phyloP scores from a whole-genome alignment of 2,888 invertebrate genomes.

The Drosophila parthenogenetica region DNA sequence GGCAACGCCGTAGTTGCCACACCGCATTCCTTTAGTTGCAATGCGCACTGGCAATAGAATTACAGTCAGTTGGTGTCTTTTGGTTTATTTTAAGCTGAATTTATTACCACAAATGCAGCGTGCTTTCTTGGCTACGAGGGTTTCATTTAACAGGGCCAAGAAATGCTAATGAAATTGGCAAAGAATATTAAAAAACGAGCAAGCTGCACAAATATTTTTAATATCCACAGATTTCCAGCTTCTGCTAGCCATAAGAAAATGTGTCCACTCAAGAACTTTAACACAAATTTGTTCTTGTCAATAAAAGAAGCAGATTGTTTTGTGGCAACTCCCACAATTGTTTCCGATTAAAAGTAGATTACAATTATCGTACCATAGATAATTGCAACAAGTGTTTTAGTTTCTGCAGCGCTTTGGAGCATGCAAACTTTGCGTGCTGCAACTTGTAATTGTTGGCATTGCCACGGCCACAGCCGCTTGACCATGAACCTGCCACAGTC shows the following conservation, averaged over 20 bases:
- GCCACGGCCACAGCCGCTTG: slow-evolving; percentile 33
- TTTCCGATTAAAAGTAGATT: slow-evolving; percentile 8
- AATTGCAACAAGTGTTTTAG: slow-evolving; percentile 53
- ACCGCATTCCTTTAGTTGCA: slow-evolving; percentile 47
- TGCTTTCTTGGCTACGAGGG: not conserved
- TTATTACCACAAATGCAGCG: slow-evolving; percentile 54
- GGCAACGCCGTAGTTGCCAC: slow-evolving; percentile 32
- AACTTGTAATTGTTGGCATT: slow-evolving; percentile 10
- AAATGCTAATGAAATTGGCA: slow-evolving; percentile 57
- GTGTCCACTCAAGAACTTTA: not conserved
- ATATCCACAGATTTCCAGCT: not conserved
- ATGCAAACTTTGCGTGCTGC: slow-evolving; percentile 54
- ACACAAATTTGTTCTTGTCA: not conserved
- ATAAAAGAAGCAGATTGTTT: not conserved
- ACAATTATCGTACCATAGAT: slow-evolving; percentile 20
- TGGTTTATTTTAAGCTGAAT: slow-evolving; percentile 70
- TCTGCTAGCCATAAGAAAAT: not conserved
- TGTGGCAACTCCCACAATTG: slow-evolving; percentile 18
- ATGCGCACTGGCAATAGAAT: slow-evolving; percentile 65
- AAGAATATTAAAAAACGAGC: slow-evolving; percentile 6
- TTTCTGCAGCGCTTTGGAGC: slow-evolving; percentile 57
- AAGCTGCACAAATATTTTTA: not conserved
- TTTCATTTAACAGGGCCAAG: slow-evolving; percentile 10
- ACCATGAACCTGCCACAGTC: slow-evolving; percentile 62
- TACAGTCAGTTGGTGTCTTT: slow-evolving; percentile 62